Percentiles rank a stretch among this genome's conserved stretches.
Conservation (phyloP, 2,888 invertebrate species). For the Nomada lathburiana region DNA sequence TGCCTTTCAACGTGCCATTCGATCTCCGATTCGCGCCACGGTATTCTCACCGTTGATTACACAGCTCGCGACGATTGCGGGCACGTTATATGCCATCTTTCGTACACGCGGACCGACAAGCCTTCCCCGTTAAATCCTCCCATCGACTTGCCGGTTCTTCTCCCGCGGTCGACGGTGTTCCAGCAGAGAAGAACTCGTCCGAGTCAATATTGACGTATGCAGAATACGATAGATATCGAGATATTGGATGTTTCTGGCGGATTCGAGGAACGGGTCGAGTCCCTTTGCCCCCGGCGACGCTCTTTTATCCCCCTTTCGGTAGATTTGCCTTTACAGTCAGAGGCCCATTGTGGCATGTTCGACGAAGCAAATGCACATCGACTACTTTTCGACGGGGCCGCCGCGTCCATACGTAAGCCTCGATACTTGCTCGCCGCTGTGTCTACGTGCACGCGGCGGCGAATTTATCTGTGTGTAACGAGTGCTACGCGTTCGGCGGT, state of each 20-base stretch:
- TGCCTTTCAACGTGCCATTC: slow-evolving; percentile 15
- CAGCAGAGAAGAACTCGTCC: slow-evolving; percentile 62
- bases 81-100: no score
- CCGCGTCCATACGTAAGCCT: slow-evolving; percentile 63
- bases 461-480: slow-evolving; percentile 41
- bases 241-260: slow-evolving; percentile 82
- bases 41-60: slow-evolving; percentile 25
- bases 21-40: slow-evolving; percentile 13
- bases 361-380: slow-evolving; percentile 83
- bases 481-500: slow-evolving; percentile 55
- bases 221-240: slow-evolving; percentile 79
- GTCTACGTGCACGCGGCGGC: slow-evolving; percentile 29
- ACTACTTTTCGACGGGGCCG: slow-evolving; percentile 63
- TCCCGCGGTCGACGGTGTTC: slow-evolving; percentile 37
- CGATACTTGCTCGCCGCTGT: slow-evolving; percentile 45
- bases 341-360: slow-evolving; percentile 83
- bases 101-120: no score
- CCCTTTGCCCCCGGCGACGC: slow-evolving; percentile 38
- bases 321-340: slow-evolving; percentile 77
- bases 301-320: slow-evolving; percentile 42
- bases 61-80: background rate
- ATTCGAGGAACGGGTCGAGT: slow-evolving; percentile 51
- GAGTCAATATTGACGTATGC: slow-evolving; percentile 82
- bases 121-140: no score
- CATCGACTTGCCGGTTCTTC: background rate